Conservation (phyloP, 1,140 invertebrate species). For the Thaumatotibia leucotreta region DNA sequence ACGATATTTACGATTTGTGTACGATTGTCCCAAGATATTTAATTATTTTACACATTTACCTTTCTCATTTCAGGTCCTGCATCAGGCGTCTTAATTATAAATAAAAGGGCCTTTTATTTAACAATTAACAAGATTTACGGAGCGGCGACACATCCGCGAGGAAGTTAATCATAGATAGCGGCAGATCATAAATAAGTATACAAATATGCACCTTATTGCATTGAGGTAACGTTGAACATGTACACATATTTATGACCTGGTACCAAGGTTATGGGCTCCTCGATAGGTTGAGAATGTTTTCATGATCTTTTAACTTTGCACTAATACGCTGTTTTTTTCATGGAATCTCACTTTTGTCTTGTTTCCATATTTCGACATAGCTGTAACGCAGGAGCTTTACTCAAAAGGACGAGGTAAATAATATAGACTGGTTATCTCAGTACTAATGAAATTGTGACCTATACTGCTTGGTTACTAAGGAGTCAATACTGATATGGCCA, state of each 20-base stretch:
- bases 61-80: background rate
- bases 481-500: too few relatives aligned
- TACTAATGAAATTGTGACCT: too few relatives aligned
- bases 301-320: slow-evolving; percentile 20
- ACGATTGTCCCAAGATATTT: too few relatives aligned
- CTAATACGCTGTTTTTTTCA: slow-evolving; percentile 1
- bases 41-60: background rate
- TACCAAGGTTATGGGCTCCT: slow-evolving; percentile 16
- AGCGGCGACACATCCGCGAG: background rate
- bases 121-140: background rate
- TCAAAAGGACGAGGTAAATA: background rate
- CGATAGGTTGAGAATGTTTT: slow-evolving; percentile 26
- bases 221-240: background rate
- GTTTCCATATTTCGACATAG: background rate
- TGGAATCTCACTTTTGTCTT: slow-evolving; percentile 20
- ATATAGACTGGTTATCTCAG: background rate
- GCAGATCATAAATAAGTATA: background rate
- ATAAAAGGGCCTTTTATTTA: slow-evolving; percentile 10
- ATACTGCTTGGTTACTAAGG: too few relatives aligned
- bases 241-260: background rate
- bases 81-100: background rate
- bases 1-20: too few relatives aligned
- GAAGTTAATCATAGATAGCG: background rate
- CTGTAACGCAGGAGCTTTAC: background rate
- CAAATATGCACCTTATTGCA: background rate